Conservation (phyloP, 2,888 invertebrate genomes). For the Sphaeridia pumilis region DNA sequence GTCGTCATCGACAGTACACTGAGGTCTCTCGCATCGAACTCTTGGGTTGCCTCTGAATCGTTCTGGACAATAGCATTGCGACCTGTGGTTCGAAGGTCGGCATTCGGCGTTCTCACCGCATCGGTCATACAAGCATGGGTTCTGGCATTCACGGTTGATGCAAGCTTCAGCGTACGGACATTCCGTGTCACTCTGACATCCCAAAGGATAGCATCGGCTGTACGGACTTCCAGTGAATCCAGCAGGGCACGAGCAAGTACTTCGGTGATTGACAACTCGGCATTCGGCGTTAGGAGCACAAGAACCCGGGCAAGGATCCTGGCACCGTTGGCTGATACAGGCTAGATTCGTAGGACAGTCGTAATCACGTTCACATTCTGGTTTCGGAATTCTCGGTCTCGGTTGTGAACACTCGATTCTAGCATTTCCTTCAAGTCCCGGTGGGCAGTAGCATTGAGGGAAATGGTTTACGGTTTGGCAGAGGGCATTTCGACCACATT, state of each 20-base stretch:
- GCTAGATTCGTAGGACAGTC: slow-evolving; percentile 74
- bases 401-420: slow-evolving; percentile 56
- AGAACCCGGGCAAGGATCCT: slow-evolving; percentile 56
- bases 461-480: slow-evolving; percentile 68
- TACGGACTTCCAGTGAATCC: slow-evolving; percentile 63
- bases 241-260: slow-evolving; percentile 46
- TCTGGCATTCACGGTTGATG: slow-evolving; percentile 64
- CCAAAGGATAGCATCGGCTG: slow-evolving; percentile 45
- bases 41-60: slow-evolving; percentile 69
- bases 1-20: slow-evolving; percentile 62
- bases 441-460: slow-evolving; percentile 70
- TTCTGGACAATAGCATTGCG: slow-evolving; percentile 63
- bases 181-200: slow-evolving; percentile 72
- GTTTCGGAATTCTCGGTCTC: slow-evolving; percentile 48
- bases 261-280: slow-evolving; percentile 41
- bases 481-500: slow-evolving; percentile 72
- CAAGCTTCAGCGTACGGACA: slow-evolving; percentile 72
- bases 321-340: slow-evolving; percentile 63
- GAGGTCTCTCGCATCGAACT: slow-evolving; percentile 60
- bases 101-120: slow-evolving; percentile 73
- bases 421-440: slow-evolving; percentile 64
- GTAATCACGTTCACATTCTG: slow-evolving; percentile 62
- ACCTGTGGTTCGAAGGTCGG: slow-evolving; percentile 59
- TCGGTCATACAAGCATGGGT: slow-evolving; percentile 65
- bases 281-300: slow-evolving; percentile 42